phyloP scores from a whole-genome alignment of 2,888 invertebrate species.

The Sphaerophoria taeniata region DNA sequence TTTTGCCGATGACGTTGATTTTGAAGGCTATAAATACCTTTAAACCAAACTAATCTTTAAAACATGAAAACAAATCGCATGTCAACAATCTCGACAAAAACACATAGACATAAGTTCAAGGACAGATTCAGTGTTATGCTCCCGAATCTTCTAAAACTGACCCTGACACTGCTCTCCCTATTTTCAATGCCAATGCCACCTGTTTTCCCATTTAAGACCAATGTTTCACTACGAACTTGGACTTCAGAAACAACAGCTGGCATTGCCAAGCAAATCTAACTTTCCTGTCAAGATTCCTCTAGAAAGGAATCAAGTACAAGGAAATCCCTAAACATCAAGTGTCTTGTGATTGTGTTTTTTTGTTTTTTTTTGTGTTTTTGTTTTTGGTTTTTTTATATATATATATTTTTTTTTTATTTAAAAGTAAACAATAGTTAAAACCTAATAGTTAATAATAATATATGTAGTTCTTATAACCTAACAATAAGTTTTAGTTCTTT shows the following conservation, averaged over 20 bases:
- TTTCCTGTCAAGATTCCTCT: neutral
- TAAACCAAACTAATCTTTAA: conserved; percentile 6
- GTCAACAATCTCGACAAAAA: neutral
- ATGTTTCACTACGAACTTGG: neutral
- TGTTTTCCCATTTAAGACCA: conserved; percentile 16
- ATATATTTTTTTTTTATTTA: conserved; percentile 79
- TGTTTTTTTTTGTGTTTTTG: conserved; percentile 77
- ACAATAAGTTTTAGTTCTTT: conserved; percentile 69
- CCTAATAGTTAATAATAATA: conserved; percentile 69
- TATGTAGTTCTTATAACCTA: conserved; percentile 64
- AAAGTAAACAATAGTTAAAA: conserved; percentile 72
- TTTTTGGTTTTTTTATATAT: conserved; percentile 78
- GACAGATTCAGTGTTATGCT: neutral
- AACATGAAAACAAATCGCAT: neutral
- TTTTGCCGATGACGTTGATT: conserved; percentile 42
- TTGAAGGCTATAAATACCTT: neutral
- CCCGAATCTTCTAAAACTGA: neutral
- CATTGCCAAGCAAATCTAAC: conserved; percentile 31
- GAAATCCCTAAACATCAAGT: conserved; percentile 41
- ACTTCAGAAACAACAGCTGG: conserved; percentile 32
- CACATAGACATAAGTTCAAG: neutral
- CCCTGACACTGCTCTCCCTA: too few relatives aligned
- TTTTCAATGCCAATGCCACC: conserved; percentile 40
- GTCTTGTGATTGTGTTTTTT: conserved; percentile 44
- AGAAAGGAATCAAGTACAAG: neutral